Base-by-base conservation (phyloP, 2,888 invertebrate species). In the Nomada ferruginata region DNA sequence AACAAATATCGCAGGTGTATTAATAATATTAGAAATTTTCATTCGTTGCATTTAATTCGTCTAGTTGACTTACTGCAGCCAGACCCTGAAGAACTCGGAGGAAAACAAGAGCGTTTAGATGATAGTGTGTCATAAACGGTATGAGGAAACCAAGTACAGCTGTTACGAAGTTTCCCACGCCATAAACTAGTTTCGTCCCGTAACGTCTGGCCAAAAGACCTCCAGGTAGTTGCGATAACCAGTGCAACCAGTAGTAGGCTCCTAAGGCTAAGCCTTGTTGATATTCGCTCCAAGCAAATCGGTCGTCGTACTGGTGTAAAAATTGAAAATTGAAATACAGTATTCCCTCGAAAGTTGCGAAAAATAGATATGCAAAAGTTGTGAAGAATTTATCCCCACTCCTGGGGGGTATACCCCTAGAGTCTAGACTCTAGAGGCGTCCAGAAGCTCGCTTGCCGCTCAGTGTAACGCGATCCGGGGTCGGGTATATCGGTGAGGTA, bases 161-260 rank as follows among this genome's bases (percentile, higher is more conserved):
- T 0, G 96, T 96, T 2, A 95, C 89, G 13, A 96, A 94, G 91
- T 97, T 96, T 1, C 96, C 95, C 47, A 95, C 91, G 0, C 97
- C 97, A 90, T 96, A 97, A 18, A 97, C 94, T 55, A 95, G 90
- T 92, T 97, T 97, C 0, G 97, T 96, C 0, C 97, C 97, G 89
- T 96, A 96, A 85, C 95, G 95, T 76, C 95, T 95, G 0, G 96
- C 96, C 68, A 97, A 89, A 75, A 96, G 93, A 44, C 97, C 97
- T 44, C 97, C 97, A 0, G 97, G 97, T 50, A 97, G 93, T 93
- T 97, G 97, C 0, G 96, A 95, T 0, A 95, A 64, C 95, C 96
- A 96, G 90, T 97, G 96, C 1, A 96, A 93, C 96, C 96, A 97
- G 92, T 96, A 97, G 91, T 96, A 97, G 0, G 96, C 95, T 0